Evolutionary conservation across 2,888 invertebrate genomes (phyloP).

Genomic region (Cryptus viduatorius): DNA sequence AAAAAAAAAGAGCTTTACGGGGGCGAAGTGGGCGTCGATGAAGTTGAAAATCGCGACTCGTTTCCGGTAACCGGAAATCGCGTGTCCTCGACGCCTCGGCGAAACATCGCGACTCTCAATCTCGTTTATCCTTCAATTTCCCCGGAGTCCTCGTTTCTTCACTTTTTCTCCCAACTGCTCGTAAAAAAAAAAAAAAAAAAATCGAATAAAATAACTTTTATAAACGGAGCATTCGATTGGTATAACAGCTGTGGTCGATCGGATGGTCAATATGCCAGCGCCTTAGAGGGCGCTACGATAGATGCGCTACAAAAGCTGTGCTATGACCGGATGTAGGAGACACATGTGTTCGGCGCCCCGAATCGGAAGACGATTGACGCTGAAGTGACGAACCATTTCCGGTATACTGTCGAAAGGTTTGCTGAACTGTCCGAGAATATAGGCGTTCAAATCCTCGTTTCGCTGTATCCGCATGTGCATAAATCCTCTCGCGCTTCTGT

Average conservation of each 20-base stretch:
- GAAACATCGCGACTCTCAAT: slow-evolving; percentile 1
- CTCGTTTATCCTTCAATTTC: slow-evolving; percentile 4
- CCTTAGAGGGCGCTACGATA: slow-evolving; percentile 82
- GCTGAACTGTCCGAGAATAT: slow-evolving; percentile 96
- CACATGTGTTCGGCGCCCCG: slow-evolving; percentile 98
- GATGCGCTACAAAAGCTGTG: slow-evolving; percentile 89
- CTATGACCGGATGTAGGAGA: slow-evolving; percentile 95
- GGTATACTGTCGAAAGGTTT: slow-evolving; percentile 97
- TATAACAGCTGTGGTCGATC: background rate
- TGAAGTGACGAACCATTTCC: slow-evolving; percentile 97
- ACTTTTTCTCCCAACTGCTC: background rate
- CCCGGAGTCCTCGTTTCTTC: background rate
- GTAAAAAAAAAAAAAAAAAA: slow-evolving; percentile 31
- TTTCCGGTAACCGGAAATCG: background rate
- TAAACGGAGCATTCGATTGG: slow-evolving; percentile 20
- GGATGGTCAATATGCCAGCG: slow-evolving; percentile 69
- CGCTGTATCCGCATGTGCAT: slow-evolving; percentile 99
- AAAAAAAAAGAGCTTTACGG: too few species aligned
- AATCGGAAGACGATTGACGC: slow-evolving; percentile 96
- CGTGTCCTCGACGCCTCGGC: background rate
- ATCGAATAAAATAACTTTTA: slow-evolving; percentile 23
- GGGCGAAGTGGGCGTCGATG: background rate
- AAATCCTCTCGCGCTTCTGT: slow-evolving; percentile 96
- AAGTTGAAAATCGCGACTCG: background rate
- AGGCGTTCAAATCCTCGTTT: slow-evolving; percentile 90